These are phyloP conservation scores for Drosophila burlai DNA, from an alignment of 1,140 invertebrate genomes.

Conservation along the genomic window DNA sequence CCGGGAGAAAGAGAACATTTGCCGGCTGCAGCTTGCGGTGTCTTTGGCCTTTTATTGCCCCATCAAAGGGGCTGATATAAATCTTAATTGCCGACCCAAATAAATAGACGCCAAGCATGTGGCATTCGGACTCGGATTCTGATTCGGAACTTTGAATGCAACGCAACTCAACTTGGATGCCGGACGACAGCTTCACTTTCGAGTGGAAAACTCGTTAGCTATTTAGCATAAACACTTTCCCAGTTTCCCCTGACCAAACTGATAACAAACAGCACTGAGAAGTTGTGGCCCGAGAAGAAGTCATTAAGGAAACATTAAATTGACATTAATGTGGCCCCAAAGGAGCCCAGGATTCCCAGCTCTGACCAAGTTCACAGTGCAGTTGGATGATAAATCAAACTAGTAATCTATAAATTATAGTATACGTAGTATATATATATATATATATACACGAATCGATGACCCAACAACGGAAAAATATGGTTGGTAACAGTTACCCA, in stretches of 20 bases:
- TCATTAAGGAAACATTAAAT: constrained; percentile 84
- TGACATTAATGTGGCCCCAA: constrained; percentile 74
- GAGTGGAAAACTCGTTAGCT: constrained; percentile 78
- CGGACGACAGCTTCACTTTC: constrained; percentile 50
- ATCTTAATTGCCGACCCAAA: constrained; percentile 84
- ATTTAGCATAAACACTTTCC: constrained; percentile 83
- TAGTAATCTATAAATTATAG: constrained; percentile 70
- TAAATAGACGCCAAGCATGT: constrained; percentile 76
- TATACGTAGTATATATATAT: constrained; percentile 7
- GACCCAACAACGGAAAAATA: constrained; percentile 58
- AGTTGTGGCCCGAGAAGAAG: constrained; percentile 74
- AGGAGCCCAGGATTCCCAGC: constrained; percentile 1
- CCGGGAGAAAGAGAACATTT: constrained; percentile 44
- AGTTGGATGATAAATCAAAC: constrained; percentile 58
- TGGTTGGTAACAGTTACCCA: constrained; percentile 75
- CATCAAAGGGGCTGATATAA: constrained; percentile 78
- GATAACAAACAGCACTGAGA: constrained; percentile 66
- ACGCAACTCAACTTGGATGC: constrained; percentile 8
- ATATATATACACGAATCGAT: constrained; percentile 51
- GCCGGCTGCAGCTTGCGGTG: constrained; percentile 63
- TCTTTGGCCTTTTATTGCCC: constrained; percentile 73
- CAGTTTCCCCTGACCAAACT: constrained; percentile 67
- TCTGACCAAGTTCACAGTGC: constrained; percentile 43
- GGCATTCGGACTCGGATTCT: constrained; percentile 16
- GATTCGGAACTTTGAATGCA: constrained; percentile 27